These are phyloP conservation scores for Heterotis niloticus DNA, from an alignment of 2,113 vertebrate genomes.

Conservation along the genomic window DNA sequence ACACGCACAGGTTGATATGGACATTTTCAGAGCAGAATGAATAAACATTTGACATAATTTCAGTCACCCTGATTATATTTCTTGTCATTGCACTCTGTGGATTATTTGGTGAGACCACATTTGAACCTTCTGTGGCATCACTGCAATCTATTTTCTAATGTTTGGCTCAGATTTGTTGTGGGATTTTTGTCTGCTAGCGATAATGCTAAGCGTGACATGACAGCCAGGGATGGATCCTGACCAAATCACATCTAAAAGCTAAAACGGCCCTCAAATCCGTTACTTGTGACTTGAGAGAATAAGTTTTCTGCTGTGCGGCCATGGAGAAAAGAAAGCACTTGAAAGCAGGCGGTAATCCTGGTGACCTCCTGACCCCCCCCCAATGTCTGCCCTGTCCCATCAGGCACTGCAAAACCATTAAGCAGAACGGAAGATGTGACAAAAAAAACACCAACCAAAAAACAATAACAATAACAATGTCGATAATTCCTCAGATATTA, in stretches of 20 bases:
- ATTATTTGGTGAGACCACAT: neutral
- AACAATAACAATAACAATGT: slow-evolving; percentile 35
- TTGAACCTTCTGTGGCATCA: too few relatives aligned
- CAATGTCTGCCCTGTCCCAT: neutral
- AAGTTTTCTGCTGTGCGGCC: neutral
- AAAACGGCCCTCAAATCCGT: neutral
- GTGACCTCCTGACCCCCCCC: neutral
- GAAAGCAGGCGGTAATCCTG: neutral
- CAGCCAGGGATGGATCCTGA: neutral
- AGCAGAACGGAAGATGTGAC: slow-evolving; percentile 14
- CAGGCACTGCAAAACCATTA: slow-evolving; percentile 2
- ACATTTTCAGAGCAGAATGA: neutral
- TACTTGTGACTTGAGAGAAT: neutral
- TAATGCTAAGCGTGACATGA: neutral
- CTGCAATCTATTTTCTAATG: neutral
- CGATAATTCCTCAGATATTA: slow-evolving; percentile 38
- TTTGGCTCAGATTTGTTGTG: neutral
- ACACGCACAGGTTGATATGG: neutral
- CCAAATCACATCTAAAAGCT: neutral
- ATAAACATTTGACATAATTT: neutral
- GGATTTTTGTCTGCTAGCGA: neutral
- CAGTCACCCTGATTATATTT: neutral
- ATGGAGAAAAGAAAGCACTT: slow-evolving; percentile 4
- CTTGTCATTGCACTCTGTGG: neutral
- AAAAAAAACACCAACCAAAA: neutral